A percentile compares a stretch with the other conserved stretches of the same genome.
phyloP scores from a whole-genome alignment of 2,888 invertebrate genomes.

The Sarcophaga carnaria region DNA sequence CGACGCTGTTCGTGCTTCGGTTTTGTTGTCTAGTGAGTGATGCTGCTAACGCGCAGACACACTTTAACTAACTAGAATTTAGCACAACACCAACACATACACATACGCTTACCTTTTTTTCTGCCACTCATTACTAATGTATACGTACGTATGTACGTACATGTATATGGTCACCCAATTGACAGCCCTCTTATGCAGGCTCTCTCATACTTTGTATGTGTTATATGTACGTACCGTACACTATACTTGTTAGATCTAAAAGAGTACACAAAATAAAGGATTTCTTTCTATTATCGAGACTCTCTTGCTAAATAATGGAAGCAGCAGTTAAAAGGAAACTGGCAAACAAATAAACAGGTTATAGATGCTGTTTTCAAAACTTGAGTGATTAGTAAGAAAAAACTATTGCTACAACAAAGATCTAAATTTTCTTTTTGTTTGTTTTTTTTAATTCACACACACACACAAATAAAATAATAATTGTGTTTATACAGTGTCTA shows the following conservation, averaged over 20 bases:
- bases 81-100: conserved; percentile 42
- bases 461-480: neutral
- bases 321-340: neutral
- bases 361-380: conserved; percentile 55
- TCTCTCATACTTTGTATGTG: neutral
- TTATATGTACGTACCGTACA: neutral
- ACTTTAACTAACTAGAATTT: conserved; percentile 67
- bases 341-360: conserved; percentile 45
- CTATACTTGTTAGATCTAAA: conserved; percentile 64
- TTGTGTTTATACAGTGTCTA: neutral
- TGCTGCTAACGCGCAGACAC: conserved; percentile 70
- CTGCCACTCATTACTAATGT: conserved; percentile 36
- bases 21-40: conserved; percentile 63
- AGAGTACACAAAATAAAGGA: conserved; percentile 58
- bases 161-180: neutral
- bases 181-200: neutral
- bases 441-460: neutral
- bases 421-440: conserved; percentile 36
- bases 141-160: neutral
- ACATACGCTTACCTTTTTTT: conserved; percentile 19
- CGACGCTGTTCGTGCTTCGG: conserved; percentile 40
- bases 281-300: neutral
- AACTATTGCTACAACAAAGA: conserved; percentile 59
- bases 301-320: conserved; percentile 58
- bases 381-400: conserved; percentile 60